Conservation (phyloP, 1,140 invertebrate species). For the Metopolophium dirhodum region DNA sequence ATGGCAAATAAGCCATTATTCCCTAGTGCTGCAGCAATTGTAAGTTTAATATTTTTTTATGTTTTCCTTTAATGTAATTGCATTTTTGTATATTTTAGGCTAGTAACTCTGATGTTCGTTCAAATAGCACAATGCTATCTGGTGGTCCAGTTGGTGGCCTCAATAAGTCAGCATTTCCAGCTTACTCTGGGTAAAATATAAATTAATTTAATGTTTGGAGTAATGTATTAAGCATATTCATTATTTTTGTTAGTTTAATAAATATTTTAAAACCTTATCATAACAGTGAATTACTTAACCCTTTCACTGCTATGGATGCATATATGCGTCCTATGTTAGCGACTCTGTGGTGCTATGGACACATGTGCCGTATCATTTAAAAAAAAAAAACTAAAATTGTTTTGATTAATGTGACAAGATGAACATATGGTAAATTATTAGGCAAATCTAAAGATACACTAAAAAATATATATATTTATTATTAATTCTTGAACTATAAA, state of each 20-base stretch:
- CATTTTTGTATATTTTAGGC: slow-evolving; percentile 25
- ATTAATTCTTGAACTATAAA: too few relatives aligned
- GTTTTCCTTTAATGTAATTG: not conserved
- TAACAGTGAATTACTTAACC: not conserved
- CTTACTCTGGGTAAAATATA: slow-evolving; percentile 49
- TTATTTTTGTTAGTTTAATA: not conserved
- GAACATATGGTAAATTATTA: too few relatives aligned
- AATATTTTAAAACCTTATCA: not conserved
- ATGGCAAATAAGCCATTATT: slow-evolving; percentile 71
- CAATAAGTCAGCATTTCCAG: slow-evolving; percentile 46
- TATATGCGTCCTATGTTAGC: too few relatives aligned
- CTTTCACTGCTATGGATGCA: too few relatives aligned
- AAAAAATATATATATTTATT: too few relatives aligned
- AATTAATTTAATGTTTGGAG: not conserved
- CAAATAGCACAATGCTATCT: slow-evolving; percentile 39
- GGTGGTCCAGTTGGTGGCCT: not conserved
- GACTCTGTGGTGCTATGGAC: too few relatives aligned
- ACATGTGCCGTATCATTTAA: too few relatives aligned
- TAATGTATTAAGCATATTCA: too few relatives aligned
- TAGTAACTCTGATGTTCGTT: slow-evolving; percentile 31
- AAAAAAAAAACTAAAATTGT: too few relatives aligned
- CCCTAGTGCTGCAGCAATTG: slow-evolving; percentile 71
- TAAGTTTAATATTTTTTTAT: slow-evolving; percentile 59
- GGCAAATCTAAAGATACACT: too few relatives aligned
- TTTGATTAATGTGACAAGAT: too few relatives aligned